Base-by-base conservation (phyloP, 2,113 vertebrate species). In the Regulus satrapa region DNA sequence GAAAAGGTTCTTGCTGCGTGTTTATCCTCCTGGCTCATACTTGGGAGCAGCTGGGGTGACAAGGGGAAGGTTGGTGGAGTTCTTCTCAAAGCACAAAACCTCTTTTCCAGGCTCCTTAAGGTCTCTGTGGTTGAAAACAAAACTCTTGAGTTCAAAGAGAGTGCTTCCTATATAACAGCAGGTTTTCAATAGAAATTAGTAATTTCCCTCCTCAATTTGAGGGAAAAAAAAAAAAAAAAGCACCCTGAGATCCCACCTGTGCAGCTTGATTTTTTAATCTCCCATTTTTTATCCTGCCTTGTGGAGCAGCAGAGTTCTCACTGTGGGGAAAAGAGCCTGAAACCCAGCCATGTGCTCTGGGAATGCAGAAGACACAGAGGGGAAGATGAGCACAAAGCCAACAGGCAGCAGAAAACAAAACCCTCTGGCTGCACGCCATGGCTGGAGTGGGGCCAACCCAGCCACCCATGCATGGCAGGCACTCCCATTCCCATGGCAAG, bases 351-450 rank as follows among this genome's bases (percentile, higher is more conserved):
- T 4, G 26, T 64, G 61, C 29, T 77, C 43, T 43, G 69, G 52
- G 49, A 88, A 62, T 7, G 66, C 46, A 78, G 15, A 32, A 69
- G 71, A 41, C 45, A 41, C 12, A 28, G 49, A 58, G 32, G 79
- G n/a, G 78, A 90, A 73, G 58, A 76, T 1, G 1, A 96, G 55
- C 58, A 54, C 62, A 55, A 84, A 93, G 49, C 46, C 71, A 85
- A 14, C 24, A 58, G 77, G 51, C 58, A 85, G 40, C 19, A 61
- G 81, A 89, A 85, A 84, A 92, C 17, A 17, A 88, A 94, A 80
- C 51, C 1, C 1, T 5, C 31, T 69, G 85, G 46, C 46, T 89
- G 56, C 8, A 4, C 1, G 0, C 34, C 0, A 0, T 6, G 66
- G 55, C 72, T 94, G 94, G 83, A 58, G 28, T 0, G 3, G 29